Evolutionary conservation across 2,113 vertebrate genomes (phyloP).

Genomic region (Otus sunia): DNA sequence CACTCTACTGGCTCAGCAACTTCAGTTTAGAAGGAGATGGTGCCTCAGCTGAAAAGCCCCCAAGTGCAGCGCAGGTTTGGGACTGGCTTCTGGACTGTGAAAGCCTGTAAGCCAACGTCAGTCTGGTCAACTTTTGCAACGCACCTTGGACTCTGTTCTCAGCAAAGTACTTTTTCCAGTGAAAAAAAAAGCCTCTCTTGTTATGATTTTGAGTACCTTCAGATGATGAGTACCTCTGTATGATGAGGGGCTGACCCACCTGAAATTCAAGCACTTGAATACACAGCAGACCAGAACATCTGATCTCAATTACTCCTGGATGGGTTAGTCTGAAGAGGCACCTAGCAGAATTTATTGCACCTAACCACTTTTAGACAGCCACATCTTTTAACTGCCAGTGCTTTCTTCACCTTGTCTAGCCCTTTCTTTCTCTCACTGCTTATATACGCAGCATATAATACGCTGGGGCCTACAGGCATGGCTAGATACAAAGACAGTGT

Average conservation of each 20-base stretch:
- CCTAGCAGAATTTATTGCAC: background rate
- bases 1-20: background rate
- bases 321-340: background rate
- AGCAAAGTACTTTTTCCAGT: background rate
- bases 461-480: background rate
- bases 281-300: background rate
- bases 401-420: background rate
- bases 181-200: background rate
- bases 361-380: background rate
- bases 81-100: background rate
- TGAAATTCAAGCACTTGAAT: background rate
- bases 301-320: background rate
- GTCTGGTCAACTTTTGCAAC: background rate
- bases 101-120: background rate
- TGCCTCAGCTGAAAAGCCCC: no score
- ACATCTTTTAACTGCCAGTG: background rate
- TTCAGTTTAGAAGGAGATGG: background rate
- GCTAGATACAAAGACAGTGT: background rate
- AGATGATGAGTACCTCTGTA: no score
- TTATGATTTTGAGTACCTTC: background rate
- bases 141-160: background rate
- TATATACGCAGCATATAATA: background rate
- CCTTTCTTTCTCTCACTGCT: background rate
- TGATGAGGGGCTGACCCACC: background rate
- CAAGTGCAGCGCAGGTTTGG: background rate